Percentiles rank a stretch among this genome's conserved stretches.
These are phyloP conservation scores for zebrafish (Danio rerio) DNA, from an alignment of 2,113 vertebrate species.

Conservation along the genomic window GRCz12tu NC_133183.1:7803501-7804000, in stretches of 20 bases:
- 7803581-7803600: not conserved
- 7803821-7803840: not conserved
- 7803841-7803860: not conserved
- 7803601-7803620: not conserved
- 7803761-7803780: constrained; percentile 5
- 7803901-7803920: too few relatives aligned
- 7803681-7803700: constrained; percentile 6
- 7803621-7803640: constrained; percentile 20
- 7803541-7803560: not conserved
- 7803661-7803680: not conserved
- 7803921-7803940: too few relatives aligned
- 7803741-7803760: constrained; percentile 21
- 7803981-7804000: too few relatives aligned
- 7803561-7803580: constrained; percentile 4
- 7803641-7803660: not conserved
- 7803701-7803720: not conserved
- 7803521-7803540: too few relatives aligned
- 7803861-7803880: not conserved
- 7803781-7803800: constrained; percentile 27
- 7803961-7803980: too few relatives aligned
- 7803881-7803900: not conserved
- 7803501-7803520: constrained; percentile 12
- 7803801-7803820: not conserved
- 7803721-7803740: not conserved
- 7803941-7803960: too few relatives aligned